phyloP scores from a whole-genome alignment of 2,797 vertebrate genomes.

The Acipenser ruthenus region DNA sequence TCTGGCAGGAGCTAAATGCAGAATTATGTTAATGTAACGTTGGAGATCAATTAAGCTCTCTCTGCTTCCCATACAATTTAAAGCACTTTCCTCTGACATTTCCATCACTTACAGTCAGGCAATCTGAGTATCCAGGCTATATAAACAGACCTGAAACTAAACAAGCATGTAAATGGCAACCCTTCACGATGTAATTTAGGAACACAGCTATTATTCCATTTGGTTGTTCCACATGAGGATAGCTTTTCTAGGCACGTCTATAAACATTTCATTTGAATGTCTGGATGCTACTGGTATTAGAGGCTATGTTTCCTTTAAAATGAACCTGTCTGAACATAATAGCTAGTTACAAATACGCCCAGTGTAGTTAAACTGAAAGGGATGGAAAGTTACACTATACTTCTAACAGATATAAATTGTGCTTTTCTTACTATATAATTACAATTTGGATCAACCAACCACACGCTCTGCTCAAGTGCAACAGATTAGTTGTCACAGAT shows the following conservation, averaged over 20 bases:
- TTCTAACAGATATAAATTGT: slow-evolving; percentile 31
- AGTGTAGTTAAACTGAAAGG: slow-evolving; percentile 34
- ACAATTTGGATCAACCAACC: slow-evolving; percentile 51
- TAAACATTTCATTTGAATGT: slow-evolving; percentile 23
- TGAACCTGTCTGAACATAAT: background rate
- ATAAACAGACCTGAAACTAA: background rate
- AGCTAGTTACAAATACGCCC: slow-evolving; percentile 28
- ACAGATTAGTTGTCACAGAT: slow-evolving; percentile 36
- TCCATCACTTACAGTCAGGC: slow-evolving; percentile 26
- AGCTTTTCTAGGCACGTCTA: slow-evolving; percentile 20
- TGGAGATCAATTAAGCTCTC: slow-evolving; percentile 46
- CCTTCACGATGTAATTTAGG: too few relatives aligned
- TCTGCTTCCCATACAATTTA: background rate
- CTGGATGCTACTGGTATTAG: slow-evolving; percentile 30
- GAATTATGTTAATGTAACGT: slow-evolving; percentile 27
- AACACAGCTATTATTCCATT: too few relatives aligned
- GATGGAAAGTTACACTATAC: slow-evolving; percentile 10
- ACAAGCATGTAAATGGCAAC: background rate
- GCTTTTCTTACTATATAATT: slow-evolving; percentile 37
- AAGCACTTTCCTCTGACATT: slow-evolving; percentile 25
- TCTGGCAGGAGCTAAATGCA: slow-evolving; percentile 5
- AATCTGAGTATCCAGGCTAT: slow-evolving; percentile 15
- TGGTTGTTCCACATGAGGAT: slow-evolving; percentile 6
- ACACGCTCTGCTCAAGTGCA: slow-evolving; percentile 41
- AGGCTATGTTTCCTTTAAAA: background rate